Evolutionary conservation across 2,888 invertebrate species (phyloP).

Genomic region (Augochlorella aurata): DNA sequence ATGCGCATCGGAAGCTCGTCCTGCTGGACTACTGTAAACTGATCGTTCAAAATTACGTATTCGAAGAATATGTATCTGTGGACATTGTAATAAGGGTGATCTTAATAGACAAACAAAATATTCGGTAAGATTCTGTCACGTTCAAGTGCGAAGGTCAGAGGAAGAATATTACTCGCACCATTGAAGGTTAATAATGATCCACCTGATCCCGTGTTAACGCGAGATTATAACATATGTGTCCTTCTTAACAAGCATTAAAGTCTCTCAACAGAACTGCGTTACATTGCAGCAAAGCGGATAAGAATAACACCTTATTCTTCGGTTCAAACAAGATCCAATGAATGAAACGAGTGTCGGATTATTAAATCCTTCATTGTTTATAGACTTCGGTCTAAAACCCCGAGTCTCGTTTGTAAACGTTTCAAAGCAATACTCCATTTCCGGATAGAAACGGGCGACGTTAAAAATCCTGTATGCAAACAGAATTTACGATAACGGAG

Average conservation of each 20-base stretch:
- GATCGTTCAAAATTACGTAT: neutral
- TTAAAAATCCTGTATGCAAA: neutral
- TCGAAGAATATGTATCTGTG: neutral
- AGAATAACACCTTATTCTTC: neutral
- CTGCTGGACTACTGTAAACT: neutral
- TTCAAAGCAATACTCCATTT: neutral
- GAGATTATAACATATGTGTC: neutral
- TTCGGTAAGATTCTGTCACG: neutral
- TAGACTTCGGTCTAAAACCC: neutral
- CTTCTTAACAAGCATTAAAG: constrained; percentile 48
- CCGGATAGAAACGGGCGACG: neutral
- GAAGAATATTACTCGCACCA: neutral
- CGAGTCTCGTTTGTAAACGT: neutral
- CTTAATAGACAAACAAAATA: neutral
- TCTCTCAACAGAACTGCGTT: constrained; percentile 42
- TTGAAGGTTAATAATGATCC: constrained; percentile 51
- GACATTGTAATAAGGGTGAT: neutral
- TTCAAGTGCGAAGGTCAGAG: too few relatives aligned
- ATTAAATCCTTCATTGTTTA: neutral
- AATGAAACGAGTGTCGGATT: neutral
- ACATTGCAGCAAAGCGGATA: neutral
- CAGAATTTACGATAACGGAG: neutral
- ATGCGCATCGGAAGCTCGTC: neutral
- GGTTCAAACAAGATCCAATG: neutral
- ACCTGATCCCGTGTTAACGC: constrained; percentile 4